phyloP scores from a whole-genome alignment of 1,140 invertebrate species.

The Procambarus clarkii region DNA sequence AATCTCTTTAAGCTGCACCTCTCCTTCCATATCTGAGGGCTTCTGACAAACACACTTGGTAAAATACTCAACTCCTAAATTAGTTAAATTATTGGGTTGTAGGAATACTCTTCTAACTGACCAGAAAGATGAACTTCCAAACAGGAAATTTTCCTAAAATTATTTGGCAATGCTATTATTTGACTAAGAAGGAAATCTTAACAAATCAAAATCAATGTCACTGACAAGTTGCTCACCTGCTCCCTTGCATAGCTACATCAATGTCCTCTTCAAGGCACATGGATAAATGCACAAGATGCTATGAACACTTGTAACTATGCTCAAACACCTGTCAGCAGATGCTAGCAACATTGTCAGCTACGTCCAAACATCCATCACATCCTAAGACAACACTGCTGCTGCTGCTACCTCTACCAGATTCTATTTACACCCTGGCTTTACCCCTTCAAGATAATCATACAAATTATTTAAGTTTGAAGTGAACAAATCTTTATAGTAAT shows the following conservation, averaged over 20 bases:
- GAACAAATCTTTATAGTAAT: no score
- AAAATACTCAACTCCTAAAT: neutral
- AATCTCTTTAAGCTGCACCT: neutral
- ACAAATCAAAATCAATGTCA: neutral
- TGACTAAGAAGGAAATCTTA: neutral
- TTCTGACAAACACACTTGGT: neutral
- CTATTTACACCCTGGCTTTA: neutral
- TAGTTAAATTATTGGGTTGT: neutral
- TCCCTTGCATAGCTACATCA: neutral
- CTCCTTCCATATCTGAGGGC: neutral
- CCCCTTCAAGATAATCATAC: no score
- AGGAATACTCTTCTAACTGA: neutral
- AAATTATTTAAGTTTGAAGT: no score
- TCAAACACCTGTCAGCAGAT: no score
- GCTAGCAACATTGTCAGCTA: neutral
- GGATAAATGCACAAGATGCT: slow-evolving; percentile 50
- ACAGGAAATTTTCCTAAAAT: neutral
- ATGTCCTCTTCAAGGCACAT: slow-evolving; percentile 50
- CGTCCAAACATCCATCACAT: neutral
- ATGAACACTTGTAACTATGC: slow-evolving; percentile 23
- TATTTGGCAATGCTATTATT: neutral
- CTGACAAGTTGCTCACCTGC: neutral
- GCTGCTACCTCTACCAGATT: neutral
- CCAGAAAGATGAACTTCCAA: neutral
- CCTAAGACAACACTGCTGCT: slow-evolving; percentile 44